These are phyloP conservation scores for Poecile atricapillus DNA, from an alignment of 2,113 vertebrate genomes.

Conservation along the genomic window DNA sequence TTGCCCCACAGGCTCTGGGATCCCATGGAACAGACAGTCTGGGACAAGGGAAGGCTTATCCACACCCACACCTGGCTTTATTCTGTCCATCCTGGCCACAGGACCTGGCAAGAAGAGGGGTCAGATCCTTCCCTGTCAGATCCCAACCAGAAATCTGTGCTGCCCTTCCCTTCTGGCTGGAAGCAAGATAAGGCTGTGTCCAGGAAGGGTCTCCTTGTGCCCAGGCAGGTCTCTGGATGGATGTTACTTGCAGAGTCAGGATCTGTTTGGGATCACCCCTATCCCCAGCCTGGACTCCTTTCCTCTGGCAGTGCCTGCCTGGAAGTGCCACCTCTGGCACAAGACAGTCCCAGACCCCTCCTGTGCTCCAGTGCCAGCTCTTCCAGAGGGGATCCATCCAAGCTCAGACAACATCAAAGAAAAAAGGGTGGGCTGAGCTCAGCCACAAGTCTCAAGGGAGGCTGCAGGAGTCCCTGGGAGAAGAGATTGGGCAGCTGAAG, in stretches of 20 bases:
- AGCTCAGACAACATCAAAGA: background rate
- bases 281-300: background rate
- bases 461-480: background rate
- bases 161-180: background rate
- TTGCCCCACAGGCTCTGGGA: background rate
- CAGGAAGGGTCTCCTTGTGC: background rate
- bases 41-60: background rate
- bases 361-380: background rate
- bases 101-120: background rate
- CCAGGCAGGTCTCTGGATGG: background rate
- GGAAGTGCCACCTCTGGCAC: background rate
- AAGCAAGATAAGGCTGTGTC: background rate
- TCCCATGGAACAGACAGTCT: background rate
- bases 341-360: background rate
- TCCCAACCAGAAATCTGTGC: background rate
- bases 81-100: background rate
- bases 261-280: background rate
- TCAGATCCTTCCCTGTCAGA: background rate
- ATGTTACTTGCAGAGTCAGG: background rate
- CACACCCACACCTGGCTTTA: background rate
- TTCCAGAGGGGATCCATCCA: background rate
- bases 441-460: background rate
- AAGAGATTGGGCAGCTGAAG: background rate
- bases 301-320: background rate
- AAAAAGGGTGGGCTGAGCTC: background rate